Evolutionary conservation across 1,140 invertebrate genomes (phyloP).

Genomic region (Drosophila setifemur): DNA sequence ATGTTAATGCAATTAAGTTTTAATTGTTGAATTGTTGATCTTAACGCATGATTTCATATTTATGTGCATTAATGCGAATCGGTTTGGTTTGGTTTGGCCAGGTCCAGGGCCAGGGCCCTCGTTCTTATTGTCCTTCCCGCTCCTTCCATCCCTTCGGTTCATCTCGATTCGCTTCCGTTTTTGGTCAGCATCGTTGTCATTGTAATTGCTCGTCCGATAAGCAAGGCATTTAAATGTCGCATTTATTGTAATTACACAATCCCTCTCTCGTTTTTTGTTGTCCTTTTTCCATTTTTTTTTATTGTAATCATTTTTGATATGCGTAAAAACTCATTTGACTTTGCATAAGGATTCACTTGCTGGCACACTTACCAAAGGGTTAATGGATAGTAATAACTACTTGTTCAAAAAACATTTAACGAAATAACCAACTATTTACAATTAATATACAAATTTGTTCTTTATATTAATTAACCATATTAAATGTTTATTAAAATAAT

Average conservation of each 20-base stretch:
- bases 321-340: constrained; percentile 23
- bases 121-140: not conserved
- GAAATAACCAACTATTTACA: too few species aligned
- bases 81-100: constrained; percentile 21
- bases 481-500: too few species aligned
- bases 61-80: constrained; percentile 79
- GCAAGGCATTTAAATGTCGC: constrained; percentile 77
- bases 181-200: constrained; percentile 55
- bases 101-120: not conserved
- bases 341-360: not conserved
- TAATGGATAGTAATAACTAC: not conserved
- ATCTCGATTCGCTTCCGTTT: constrained; percentile 43
- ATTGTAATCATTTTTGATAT: constrained; percentile 59
- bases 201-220: constrained; percentile 74
- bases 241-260: constrained; percentile 75
- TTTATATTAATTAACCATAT: too few species aligned
- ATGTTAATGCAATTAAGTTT: constrained; percentile 81
- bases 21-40: constrained; percentile 81
- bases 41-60: constrained; percentile 81
- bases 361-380: not conserved
- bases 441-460: too few species aligned
- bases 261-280: constrained; percentile 5
- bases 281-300: constrained; percentile 20
- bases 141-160: not conserved
- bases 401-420: too few species aligned